A percentile compares a stretch with the other conserved stretches of the same genome.
Evolutionary conservation across 2,888 invertebrate genomes (phyloP).

Genomic region (Heterodera filipjevi): DNA sequence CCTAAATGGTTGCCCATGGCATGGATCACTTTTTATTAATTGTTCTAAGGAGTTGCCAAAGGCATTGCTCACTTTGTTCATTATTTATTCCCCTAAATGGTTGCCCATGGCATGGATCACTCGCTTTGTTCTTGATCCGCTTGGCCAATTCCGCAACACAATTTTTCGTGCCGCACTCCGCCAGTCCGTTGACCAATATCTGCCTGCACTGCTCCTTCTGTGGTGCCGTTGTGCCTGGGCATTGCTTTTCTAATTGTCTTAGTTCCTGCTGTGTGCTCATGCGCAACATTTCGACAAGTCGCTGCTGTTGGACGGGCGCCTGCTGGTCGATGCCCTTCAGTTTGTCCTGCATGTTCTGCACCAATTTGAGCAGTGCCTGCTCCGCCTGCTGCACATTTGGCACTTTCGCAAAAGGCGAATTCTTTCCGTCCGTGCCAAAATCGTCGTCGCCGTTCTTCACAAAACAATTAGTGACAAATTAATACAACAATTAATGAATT

Average conservation of each 20-base stretch:
- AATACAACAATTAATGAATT: not conserved
- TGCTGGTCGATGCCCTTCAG: slow-evolving; percentile 39
- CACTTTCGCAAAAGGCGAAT: slow-evolving; percentile 40
- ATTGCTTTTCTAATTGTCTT: slow-evolving; percentile 26
- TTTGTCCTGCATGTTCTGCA: slow-evolving; percentile 23
- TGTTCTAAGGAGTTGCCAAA: too few relatives aligned
- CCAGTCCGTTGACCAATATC: slow-evolving; percentile 48
- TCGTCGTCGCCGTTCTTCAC: slow-evolving; percentile 49
- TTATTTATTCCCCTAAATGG: too few relatives aligned
- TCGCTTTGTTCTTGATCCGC: slow-evolving; percentile 40
- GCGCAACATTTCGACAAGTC: slow-evolving; percentile 55
- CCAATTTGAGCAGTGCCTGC: slow-evolving; percentile 22
- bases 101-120: too few relatives aligned
- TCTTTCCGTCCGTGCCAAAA: slow-evolving; percentile 28
- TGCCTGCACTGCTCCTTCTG: slow-evolving; percentile 41
- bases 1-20: too few relatives aligned
- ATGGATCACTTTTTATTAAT: too few relatives aligned
- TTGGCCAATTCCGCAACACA: slow-evolving; percentile 41
- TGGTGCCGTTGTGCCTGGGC: not conserved
- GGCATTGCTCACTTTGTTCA: too few relatives aligned
- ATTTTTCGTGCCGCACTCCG: slow-evolving; percentile 46
- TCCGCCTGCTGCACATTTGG: slow-evolving; percentile 39
- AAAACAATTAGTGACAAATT: not conserved
- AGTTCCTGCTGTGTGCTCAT: slow-evolving; percentile 48
- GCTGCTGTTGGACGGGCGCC: slow-evolving; percentile 44